Evolutionary conservation across 1,140 invertebrate genomes (phyloP).

Genomic region (Aricia agestis): DNA sequence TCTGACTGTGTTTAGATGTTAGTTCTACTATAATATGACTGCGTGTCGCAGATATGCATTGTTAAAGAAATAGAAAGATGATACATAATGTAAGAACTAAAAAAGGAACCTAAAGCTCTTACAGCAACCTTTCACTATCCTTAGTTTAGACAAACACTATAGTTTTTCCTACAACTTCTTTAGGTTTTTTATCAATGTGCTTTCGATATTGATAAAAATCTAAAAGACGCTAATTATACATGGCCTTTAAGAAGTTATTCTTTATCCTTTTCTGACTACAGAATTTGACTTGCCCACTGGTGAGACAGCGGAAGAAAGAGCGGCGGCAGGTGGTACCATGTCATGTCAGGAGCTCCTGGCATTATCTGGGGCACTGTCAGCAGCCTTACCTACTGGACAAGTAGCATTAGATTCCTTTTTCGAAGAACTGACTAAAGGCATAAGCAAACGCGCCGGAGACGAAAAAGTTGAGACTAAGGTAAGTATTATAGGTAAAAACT

Average conservation of each 20-base stretch:
- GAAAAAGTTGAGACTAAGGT: slow-evolving; percentile 65
- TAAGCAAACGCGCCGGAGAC: slow-evolving; percentile 69
- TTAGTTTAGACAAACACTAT: slow-evolving; percentile 12
- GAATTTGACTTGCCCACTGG: slow-evolving; percentile 71
- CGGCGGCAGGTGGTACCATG: slow-evolving; percentile 78
- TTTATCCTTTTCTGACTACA: slow-evolving; percentile 47
- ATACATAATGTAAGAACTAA: too few species aligned
- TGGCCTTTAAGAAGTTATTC: background rate
- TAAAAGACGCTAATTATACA: background rate
- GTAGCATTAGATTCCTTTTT: slow-evolving; percentile 88
- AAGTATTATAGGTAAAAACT: slow-evolving; percentile 17
- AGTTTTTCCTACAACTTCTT: slow-evolving; percentile 20
- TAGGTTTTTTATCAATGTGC: slow-evolving; percentile 15
- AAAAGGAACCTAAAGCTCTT: background rate
- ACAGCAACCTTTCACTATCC: slow-evolving; percentile 19
- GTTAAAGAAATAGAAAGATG: background rate
- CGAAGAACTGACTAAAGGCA: slow-evolving; percentile 85
- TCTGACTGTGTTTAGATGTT: slow-evolving; percentile 25
- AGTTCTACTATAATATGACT: background rate
- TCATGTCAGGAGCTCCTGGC: slow-evolving; percentile 95
- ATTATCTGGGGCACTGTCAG: slow-evolving; percentile 91
- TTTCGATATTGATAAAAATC: slow-evolving; percentile 6
- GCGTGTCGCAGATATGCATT: background rate
- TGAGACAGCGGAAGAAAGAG: slow-evolving; percentile 57
- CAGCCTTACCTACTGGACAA: slow-evolving; percentile 92